A percentile compares a stretch with the other conserved stretches of the same genome.
Evolutionary conservation across 2,797 vertebrate genomes (phyloP).

Genomic region (Lindbergichthys nudifrons): DNA sequence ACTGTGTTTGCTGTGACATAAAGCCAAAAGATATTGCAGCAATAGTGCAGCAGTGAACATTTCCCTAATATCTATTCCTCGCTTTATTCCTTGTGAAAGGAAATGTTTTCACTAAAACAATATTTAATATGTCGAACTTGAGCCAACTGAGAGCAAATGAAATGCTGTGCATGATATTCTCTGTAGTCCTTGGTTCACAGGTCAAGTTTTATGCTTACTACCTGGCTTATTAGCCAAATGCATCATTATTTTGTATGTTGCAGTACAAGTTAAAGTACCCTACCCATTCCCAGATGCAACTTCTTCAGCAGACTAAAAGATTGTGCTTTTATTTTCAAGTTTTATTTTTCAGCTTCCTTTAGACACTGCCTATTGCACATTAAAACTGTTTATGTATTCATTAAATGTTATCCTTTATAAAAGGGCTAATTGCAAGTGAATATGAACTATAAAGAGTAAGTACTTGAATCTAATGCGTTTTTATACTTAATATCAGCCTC

Average conservation of each 20-base stretch:
- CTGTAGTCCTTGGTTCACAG: conserved; percentile 19
- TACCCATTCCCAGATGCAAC: conserved; percentile 7
- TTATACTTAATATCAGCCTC: conserved; percentile 30
- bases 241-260: conserved; percentile 35
- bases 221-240: conserved; percentile 5
- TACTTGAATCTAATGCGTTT: conserved; percentile 13
- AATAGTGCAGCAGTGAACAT: not conserved
- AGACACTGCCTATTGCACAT: not conserved
- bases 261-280: conserved; percentile 24
- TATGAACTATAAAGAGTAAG: conserved; percentile 5
- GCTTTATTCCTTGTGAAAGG: not conserved
- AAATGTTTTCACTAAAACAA: not conserved
- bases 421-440: not conserved
- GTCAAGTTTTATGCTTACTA: conserved; percentile 35
- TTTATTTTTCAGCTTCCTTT: not conserved
- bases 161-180: conserved; percentile 12
- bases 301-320: conserved; percentile 8
- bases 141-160: conserved; percentile 26
- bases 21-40: not conserved
- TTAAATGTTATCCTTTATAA: not conserved
- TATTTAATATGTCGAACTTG: conserved; percentile 10
- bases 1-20: not conserved
- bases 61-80: not conserved
- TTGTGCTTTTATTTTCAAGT: conserved; percentile 4
- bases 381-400: conserved; percentile 1